These are phyloP conservation scores for Dolichoris vasculosae DNA, from an alignment of 1,140 invertebrate species.

Conservation along the genomic window DNA sequence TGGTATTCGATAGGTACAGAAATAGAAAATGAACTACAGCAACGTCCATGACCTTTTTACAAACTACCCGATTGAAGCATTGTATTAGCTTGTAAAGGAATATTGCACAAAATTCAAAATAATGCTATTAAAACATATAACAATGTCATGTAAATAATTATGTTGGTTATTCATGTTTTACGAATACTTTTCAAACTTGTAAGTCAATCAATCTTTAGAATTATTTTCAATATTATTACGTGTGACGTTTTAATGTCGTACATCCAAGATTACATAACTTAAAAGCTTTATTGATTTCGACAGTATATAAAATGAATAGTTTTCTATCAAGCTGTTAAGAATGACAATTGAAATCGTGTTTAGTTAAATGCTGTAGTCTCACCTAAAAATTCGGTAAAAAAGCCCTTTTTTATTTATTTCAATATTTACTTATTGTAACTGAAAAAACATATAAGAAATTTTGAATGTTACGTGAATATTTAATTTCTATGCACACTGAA, in stretches of 20 bases:
- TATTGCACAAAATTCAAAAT: background rate
- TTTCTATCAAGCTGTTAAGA: background rate
- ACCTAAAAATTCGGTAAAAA: background rate
- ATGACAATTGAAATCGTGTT: background rate
- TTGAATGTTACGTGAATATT: too few species aligned
- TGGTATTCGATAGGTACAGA: background rate
- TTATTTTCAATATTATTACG: background rate
- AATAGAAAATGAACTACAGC: conserved; percentile 12
- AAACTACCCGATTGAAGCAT: conserved; percentile 5
- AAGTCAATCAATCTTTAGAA: background rate
- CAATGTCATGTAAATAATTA: background rate
- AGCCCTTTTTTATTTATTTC: background rate
- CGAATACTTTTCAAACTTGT: background rate
- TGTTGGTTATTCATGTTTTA: background rate
- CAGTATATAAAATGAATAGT: background rate
- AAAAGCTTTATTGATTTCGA: background rate
- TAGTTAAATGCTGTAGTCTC: background rate
- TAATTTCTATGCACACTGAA: background rate
- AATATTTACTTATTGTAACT: background rate
- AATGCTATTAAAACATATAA: background rate
- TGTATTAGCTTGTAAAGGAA: background rate
- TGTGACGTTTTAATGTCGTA: background rate
- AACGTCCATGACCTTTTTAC: conserved; percentile 19
- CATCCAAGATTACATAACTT: background rate
- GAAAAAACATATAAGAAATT: background rate